Evolutionary conservation across 2,113 vertebrate species (phyloP), one percentile per base, ranked within the genome.

Genomic region (Poecile atricapillus): DNA sequence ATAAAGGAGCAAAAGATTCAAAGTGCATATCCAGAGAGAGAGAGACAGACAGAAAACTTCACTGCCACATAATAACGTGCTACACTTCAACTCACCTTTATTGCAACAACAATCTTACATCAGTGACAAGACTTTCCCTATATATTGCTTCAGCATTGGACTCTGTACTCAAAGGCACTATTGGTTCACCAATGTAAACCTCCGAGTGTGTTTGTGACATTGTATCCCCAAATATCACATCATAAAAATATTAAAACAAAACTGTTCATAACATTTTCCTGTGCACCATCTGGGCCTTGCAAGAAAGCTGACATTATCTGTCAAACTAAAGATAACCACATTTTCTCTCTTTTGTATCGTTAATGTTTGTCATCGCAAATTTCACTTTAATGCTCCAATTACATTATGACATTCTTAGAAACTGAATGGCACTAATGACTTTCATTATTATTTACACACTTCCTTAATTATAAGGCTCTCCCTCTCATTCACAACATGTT

Each of bases 361-460:
- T 97, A 98, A 98, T 98, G 96, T 97, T 98, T 97, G 97, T 96
- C 97, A 96, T 97, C 59, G 67, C 97, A 97, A 97, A 98, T 98
- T 97, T 97, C 95, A 89, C 95, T 98, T 97, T 97, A 97, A 97
- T 97, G 97, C 96, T 96, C 97, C 98, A 98, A 97, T 98, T 98
- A 97, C 97, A 96, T 98, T 97, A 97, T 97, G 97, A 97, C 97
- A 97, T 97, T 97, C 97, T 97, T 97, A 95, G 95, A 97, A 95
- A 97, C 94, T 86, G 60, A 98, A 98, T 98, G 97, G 96, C 96
- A 97, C 97, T 98, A 98, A 98, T 98, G 97, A 98, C 97, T 98
- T 98, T 96, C 97, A 98, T 98, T 97, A 98, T 98, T 98, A 98
- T 98, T 98, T 98, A 98, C 97, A 97, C 97, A 97, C 97, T 97